Percentiles rank a stretch among this genome's conserved stretches.
Conservation (phyloP, 2,113 vertebrate species). For the Proteles cristata region DNA sequence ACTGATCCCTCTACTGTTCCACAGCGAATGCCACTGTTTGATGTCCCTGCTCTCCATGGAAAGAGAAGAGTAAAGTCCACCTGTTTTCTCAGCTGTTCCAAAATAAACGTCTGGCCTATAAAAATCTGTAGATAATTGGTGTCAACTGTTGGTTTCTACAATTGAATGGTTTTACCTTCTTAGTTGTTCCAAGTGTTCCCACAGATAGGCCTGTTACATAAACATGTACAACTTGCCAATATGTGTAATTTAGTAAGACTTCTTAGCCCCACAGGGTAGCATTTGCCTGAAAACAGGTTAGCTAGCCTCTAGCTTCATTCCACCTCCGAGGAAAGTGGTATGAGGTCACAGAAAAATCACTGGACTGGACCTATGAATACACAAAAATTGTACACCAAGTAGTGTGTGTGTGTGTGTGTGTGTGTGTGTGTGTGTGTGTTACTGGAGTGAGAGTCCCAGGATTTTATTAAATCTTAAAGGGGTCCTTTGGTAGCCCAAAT, state of each 20-base stretch:
- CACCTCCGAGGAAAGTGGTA: not conserved
- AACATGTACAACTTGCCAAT: not conserved
- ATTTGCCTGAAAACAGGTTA: not conserved
- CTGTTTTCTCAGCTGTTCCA: not conserved
- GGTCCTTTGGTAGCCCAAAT: not conserved
- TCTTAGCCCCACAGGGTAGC: not conserved
- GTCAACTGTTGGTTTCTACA: not conserved
- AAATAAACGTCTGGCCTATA: slow-evolving; percentile 40
- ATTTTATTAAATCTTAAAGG: not conserved
- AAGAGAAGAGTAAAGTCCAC: slow-evolving; percentile 64
- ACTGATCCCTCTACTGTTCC: not conserved
- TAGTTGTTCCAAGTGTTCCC: not conserved
- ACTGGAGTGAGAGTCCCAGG: not conserved
- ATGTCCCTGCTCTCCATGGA: slow-evolving; percentile 54
- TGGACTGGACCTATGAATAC: not conserved
- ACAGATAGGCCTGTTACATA: not conserved
- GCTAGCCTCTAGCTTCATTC: not conserved
- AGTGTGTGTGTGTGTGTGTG: not conserved
- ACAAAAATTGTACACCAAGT: not conserved
- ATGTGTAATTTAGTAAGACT: not conserved
- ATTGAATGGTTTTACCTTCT: not conserved
- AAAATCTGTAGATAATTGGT: not conserved
- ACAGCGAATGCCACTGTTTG: slow-evolving; percentile 45
- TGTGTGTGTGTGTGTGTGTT: not conserved
- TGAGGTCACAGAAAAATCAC: not conserved